phyloP scores from a whole-genome alignment of 2,888 invertebrate genomes.

The Torymus aiolomorphi region DNA sequence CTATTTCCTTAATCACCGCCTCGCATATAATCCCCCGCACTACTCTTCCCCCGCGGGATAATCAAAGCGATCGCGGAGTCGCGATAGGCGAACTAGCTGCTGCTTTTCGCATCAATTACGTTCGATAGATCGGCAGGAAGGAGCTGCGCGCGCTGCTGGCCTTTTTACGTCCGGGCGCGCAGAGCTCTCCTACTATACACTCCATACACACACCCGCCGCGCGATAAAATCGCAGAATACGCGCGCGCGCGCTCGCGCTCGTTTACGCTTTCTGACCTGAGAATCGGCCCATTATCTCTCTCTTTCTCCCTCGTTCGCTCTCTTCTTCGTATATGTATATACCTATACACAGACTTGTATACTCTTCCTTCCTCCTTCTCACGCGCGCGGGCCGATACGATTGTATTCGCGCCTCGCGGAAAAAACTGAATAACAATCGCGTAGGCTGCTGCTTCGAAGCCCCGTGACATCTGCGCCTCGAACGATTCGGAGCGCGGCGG shows the following conservation, averaged over 20 bases:
- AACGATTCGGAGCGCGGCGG: conserved; percentile 17
- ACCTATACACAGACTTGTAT: too few species aligned
- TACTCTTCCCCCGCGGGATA: too few species aligned
- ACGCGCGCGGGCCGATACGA: conserved; percentile 44
- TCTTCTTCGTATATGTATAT: background rate
- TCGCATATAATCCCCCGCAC: too few species aligned
- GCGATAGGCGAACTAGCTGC: background rate
- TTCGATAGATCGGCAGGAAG: conserved; percentile 60
- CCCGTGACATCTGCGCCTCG: conserved; percentile 45
- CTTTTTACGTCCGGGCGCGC: conserved; percentile 47
- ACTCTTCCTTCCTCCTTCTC: background rate
- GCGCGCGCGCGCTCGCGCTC: conserved; percentile 35
- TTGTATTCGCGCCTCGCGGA: conserved; percentile 57
- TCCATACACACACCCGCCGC: background rate
- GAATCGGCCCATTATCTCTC: conserved; percentile 55
- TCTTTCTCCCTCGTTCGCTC: background rate
- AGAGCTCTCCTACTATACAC: too few species aligned
- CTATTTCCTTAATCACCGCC: background rate
- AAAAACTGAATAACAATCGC: conserved; percentile 54
- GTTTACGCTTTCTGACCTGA: conserved; percentile 58
- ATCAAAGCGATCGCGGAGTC: conserved; percentile 30
- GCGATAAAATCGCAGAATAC: conserved; percentile 58
- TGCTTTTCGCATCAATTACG: conserved; percentile 52
- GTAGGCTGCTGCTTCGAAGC: conserved; percentile 2
- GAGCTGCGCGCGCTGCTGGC: conserved; percentile 38